These are phyloP conservation scores for Manis pentadactyla DNA, from an alignment of 2,797 vertebrate species.

Conservation along the genomic window DNA sequence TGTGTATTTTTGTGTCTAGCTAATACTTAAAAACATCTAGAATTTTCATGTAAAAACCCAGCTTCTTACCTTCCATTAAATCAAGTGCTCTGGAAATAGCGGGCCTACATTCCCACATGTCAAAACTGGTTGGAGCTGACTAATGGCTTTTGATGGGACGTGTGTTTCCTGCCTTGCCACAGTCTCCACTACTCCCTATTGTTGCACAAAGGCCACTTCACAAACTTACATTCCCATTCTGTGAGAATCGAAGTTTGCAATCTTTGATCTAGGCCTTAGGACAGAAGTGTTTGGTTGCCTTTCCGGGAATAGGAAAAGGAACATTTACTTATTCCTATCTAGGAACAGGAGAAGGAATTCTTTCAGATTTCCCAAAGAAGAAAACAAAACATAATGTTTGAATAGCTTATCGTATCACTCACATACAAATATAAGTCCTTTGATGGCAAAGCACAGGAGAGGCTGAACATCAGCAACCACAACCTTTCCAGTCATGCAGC, in stretches of 20 bases:
- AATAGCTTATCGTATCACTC: background rate
- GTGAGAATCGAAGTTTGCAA: background rate
- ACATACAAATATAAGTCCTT: fast-evolving
- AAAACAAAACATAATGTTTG: background rate
- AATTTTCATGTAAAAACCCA: background rate
- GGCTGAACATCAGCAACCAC: background rate
- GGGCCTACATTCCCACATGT: background rate
- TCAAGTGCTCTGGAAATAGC: background rate
- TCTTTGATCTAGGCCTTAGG: background rate
- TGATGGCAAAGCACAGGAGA: background rate
- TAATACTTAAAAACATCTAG: background rate
- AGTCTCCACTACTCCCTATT: background rate
- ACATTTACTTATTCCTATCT: background rate
- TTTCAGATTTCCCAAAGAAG: background rate
- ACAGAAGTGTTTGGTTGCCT: background rate
- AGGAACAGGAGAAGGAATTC: background rate
- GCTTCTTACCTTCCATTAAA: background rate
- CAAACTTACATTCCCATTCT: background rate
- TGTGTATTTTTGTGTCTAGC: background rate
- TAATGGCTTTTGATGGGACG: fast-evolving
- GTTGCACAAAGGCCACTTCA: too few relatives aligned
- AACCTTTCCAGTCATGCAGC: background rate
- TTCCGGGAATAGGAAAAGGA: background rate
- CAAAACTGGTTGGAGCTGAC: background rate
- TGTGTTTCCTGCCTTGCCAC: background rate